phyloP scores from a whole-genome alignment of 2,888 invertebrate genomes.

The Marronus borbonicus region DNA sequence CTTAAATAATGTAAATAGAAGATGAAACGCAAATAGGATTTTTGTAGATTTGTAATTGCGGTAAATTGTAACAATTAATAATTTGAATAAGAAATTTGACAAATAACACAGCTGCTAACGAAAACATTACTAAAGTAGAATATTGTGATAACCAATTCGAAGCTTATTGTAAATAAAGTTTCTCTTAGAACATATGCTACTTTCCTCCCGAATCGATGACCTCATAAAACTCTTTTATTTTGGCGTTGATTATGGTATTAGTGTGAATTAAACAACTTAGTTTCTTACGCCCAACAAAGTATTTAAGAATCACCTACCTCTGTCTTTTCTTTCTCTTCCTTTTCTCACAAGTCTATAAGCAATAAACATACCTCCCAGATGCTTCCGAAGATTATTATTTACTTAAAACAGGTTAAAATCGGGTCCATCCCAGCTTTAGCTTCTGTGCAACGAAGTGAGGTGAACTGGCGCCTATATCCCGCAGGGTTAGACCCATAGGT shows the following conservation, averaged over 20 bases:
- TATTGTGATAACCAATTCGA: too few relatives aligned
- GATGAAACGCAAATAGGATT: too few relatives aligned
- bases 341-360: constrained; percentile 3
- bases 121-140: too few relatives aligned
- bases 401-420: constrained; percentile 50
- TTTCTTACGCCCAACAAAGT: not conserved
- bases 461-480: constrained; percentile 59
- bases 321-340: not conserved
- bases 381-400: constrained; percentile 47
- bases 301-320: constrained; percentile 6
- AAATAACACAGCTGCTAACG: too few relatives aligned
- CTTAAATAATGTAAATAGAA: too few relatives aligned
- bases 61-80: too few relatives aligned
- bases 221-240: not conserved
- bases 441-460: constrained; percentile 58
- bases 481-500: constrained; percentile 57
- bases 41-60: too few relatives aligned
- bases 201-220: too few relatives aligned
- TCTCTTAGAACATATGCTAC: too few relatives aligned
- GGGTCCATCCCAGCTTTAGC: constrained; percentile 52
- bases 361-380: constrained; percentile 45
- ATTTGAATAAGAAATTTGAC: too few relatives aligned
- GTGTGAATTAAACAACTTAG: too few relatives aligned
- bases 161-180: too few relatives aligned
- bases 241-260: not conserved